Conservation (phyloP, 2,888 invertebrate species). For the Drosophila crucigera region DNA sequence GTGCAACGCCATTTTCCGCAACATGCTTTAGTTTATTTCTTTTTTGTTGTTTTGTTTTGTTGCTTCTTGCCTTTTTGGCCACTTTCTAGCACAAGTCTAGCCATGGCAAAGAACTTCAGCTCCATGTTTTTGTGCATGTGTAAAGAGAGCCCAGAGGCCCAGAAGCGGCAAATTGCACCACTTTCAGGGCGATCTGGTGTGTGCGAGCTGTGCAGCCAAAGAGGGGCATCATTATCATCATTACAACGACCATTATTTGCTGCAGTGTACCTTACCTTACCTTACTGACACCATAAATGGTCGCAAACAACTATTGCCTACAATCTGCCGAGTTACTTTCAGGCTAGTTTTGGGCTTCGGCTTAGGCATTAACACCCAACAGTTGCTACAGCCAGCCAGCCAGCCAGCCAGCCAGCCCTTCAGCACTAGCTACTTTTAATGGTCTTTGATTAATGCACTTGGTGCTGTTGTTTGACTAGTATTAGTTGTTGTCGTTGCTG, state of each 20-base stretch:
- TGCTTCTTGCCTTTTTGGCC: constrained; percentile 69
- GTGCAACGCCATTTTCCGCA: constrained; percentile 78
- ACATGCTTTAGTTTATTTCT: constrained; percentile 66
- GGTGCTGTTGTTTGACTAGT: constrained; percentile 24
- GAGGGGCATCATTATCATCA: constrained; percentile 72
- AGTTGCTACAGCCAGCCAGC: constrained; percentile 15
- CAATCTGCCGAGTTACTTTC: constrained; percentile 39
- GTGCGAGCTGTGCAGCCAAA: constrained; percentile 47
- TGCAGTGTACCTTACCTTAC: constrained; percentile 78
- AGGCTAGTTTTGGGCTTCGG: constrained; percentile 30
- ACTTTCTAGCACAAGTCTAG: constrained; percentile 69
- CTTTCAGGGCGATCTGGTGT: constrained; percentile 69
- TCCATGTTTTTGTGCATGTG: background rate
- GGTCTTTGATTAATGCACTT: constrained; percentile 54
- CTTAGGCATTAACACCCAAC: constrained; percentile 44
- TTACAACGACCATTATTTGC: constrained; percentile 72
- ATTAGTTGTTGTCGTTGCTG: constrained; percentile 10
- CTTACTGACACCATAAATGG: constrained; percentile 80
- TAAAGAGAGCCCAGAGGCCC: constrained; percentile 35
- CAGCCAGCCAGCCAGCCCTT: constrained; percentile 34
- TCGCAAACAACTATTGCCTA: constrained; percentile 27
- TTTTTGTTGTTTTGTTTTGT: constrained; percentile 20
- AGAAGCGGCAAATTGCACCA: constrained; percentile 75
- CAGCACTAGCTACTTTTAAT: constrained; percentile 46
- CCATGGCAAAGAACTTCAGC: constrained; percentile 59